Conservation (phyloP, 2,888 invertebrate genomes). For the Byasa hedistus region DNA sequence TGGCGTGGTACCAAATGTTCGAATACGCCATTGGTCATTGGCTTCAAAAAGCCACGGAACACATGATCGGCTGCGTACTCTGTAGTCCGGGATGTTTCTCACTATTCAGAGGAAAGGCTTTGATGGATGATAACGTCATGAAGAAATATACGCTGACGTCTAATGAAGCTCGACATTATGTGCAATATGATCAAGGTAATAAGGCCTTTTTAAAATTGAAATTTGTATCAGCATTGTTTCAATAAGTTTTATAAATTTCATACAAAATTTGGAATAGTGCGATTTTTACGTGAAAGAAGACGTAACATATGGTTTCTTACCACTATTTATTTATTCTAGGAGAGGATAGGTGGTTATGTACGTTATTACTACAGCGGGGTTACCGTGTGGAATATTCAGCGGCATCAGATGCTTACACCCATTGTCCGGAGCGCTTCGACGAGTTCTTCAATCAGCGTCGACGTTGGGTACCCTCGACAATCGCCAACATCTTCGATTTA, state of each 20-base stretch:
- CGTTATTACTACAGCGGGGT: conserved; percentile 96
- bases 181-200: conserved; percentile 97
- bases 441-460: conserved; percentile 99
- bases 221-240: no score
- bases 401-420: conserved; percentile 99
- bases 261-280: no score
- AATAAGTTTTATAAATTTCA: not conserved
- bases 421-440: conserved; percentile 97
- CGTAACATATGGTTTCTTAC: no score
- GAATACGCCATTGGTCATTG: conserved; percentile 99
- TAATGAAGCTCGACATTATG: conserved; percentile 96
- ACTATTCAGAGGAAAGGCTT: conserved; percentile 96
- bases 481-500: conserved; percentile 99
- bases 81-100: conserved; percentile 99
- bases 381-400: conserved; percentile 99
- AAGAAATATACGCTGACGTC: conserved; percentile 95
- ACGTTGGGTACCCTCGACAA: conserved; percentile 99
- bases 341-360: conserved; percentile 99
- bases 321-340: conserved; percentile 80
- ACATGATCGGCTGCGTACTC: conserved; percentile 99
- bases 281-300: no score
- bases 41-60: conserved; percentile 99
- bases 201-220: no score
- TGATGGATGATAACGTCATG: conserved; percentile 99
- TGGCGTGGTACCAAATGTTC: conserved; percentile 99